Base-by-base conservation (phyloP, 1,140 invertebrate species). In the Pseudomyrmex dendroicus region DNA sequence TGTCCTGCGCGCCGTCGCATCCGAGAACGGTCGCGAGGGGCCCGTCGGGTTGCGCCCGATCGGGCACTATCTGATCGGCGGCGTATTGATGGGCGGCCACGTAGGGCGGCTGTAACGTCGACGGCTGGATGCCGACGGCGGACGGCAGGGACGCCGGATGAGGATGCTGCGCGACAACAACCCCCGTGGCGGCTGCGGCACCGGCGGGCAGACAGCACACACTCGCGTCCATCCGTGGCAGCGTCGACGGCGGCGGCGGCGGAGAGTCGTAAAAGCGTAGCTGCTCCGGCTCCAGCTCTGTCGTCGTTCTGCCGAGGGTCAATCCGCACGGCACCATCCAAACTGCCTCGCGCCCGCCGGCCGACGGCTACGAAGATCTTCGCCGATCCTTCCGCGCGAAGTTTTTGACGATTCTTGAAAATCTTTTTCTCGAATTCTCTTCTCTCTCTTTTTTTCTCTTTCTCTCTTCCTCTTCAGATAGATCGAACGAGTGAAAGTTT, bases 61-160 rank as follows among this genome's bases (percentile, higher is more conserved):
- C 93, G 56, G 93, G 94, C 67, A 94, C 94, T 89, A 94, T 94
- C 90, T 94, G 94, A 90, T 93, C 94, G 59, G 92, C 92, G 90
- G 93, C 93, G 80, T 94, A 93, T 86, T 92, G 35, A 35, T 35
- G 92, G 20, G 61, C 59, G 57, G 56, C 62, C 52, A 63, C 84
- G 88, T 89, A 91, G 78, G 90, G 83, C 70, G 91, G 78, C 66
- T 92, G 92, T 25, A 93, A 89, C 56, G 88, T 91, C 54, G 88
- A 78, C 57, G 88, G 83, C 68, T 93, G 92, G 66, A 90, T 90
- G 35, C 70, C 88, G 63, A 89, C 86, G 76, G 76, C 66, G 64
- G 76, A 70, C 10, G 76, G 66, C 10, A 80, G 78, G 74, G 84
- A 90, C 50, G 86, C 89, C 78, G 88, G 90, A 89, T 92, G 89